Evolutionary conservation across 1,140 invertebrate genomes (phyloP).

Genomic region (Tetragonula clypearis): DNA sequence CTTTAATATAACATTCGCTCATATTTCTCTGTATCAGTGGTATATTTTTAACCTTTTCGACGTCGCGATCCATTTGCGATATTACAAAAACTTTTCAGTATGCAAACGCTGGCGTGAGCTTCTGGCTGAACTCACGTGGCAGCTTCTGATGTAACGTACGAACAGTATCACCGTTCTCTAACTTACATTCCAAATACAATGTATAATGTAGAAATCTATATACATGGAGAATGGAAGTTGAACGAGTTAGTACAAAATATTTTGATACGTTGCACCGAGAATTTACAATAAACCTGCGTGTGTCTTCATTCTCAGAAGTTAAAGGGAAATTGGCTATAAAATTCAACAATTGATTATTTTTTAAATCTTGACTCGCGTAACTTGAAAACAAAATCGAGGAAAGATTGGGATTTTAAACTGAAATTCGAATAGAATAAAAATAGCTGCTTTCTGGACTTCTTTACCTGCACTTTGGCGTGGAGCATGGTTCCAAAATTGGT

Average conservation of each 20-base stretch:
- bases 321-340: not conserved
- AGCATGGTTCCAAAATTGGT: not conserved
- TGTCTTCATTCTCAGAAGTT: too few species aligned
- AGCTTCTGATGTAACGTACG: constrained; percentile 7
- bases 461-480: not conserved
- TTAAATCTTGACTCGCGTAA: not conserved
- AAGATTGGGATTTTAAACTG: too few species aligned
- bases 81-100: constrained; percentile 34
- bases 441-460: not conserved
- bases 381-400: too few species aligned
- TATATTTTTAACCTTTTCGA: constrained; percentile 27
- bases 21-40: constrained; percentile 1
- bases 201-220: not conserved
- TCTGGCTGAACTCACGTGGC: not conserved
- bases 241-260: not conserved
- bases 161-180: not conserved
- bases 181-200: constrained; percentile 19
- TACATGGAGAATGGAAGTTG: too few species aligned
- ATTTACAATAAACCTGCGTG: not conserved
- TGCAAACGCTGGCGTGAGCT: constrained; percentile 8
- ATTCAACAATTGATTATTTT: not conserved
- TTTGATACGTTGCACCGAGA: not conserved
- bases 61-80: constrained; percentile 26
- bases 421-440: not conserved
- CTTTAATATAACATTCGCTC: constrained; percentile 21